phyloP scores from a whole-genome alignment of 2,888 invertebrate genomes.

The Drosophila putrida region DNA sequence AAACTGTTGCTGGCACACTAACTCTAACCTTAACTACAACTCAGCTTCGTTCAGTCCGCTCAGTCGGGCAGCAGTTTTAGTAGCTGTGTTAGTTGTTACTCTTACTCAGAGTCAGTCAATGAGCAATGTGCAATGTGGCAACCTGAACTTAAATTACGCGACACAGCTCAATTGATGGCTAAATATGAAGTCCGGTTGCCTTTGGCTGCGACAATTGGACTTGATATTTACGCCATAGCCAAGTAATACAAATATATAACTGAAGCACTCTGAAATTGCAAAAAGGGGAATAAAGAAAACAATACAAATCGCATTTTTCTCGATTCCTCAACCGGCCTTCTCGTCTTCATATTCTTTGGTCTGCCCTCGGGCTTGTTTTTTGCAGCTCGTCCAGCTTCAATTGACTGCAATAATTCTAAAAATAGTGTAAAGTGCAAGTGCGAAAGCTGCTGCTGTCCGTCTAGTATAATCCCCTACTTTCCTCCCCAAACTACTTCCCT shows the following conservation, averaged over 20 bases:
- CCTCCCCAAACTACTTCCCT: neutral
- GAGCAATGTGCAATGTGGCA: constrained; percentile 39
- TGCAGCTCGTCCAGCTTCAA: constrained; percentile 63
- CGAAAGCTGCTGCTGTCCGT: constrained; percentile 43
- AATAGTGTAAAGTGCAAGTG: constrained; percentile 75
- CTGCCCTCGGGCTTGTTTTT: constrained; percentile 8
- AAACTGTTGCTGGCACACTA: constrained; percentile 56
- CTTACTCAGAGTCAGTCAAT: constrained; percentile 65
- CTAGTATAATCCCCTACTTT: neutral
- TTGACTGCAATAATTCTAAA: constrained; percentile 80
- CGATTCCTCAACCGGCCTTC: neutral
- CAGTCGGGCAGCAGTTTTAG: constrained; percentile 1
- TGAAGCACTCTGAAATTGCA: constrained; percentile 36
- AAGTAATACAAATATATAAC: constrained; percentile 69
- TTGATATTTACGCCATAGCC: constrained; percentile 45
- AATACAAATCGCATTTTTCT: constrained; percentile 18
- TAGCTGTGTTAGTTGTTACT: constrained; percentile 46
- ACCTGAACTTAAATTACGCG: constrained; percentile 53
- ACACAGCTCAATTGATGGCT: constrained; percentile 54
- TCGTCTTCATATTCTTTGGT: neutral
- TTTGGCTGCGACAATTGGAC: constrained; percentile 33
- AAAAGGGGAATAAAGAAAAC: constrained; percentile 17
- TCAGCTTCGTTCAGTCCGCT: neutral
- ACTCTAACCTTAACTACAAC: constrained; percentile 3
- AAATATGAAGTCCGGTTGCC: constrained; percentile 31